Conservation (phyloP, 2,113 vertebrate species). For the Bufo bufo region DNA sequence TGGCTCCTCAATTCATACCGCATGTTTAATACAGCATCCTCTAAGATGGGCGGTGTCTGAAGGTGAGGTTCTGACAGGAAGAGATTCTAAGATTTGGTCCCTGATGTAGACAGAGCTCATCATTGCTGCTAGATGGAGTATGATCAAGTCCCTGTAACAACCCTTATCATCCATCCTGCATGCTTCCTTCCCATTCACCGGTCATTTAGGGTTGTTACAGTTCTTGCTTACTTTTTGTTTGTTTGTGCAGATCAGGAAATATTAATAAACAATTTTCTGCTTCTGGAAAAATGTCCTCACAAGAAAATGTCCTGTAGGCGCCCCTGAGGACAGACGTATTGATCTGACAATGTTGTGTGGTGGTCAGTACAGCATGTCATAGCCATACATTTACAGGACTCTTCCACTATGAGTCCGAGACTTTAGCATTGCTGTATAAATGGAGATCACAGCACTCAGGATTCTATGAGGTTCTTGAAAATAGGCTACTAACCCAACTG, state of each 20-base stretch:
- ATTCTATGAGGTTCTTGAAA: too few species aligned
- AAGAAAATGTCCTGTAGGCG: neutral
- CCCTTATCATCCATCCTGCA: too few species aligned
- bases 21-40: too few species aligned
- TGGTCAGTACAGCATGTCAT: neutral
- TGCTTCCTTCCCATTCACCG: neutral
- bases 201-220: neutral
- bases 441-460: too few species aligned
- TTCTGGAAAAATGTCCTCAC: neutral
- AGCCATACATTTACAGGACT: neutral
- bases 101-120: too few species aligned
- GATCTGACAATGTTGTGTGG: neutral
- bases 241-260: neutral
- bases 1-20: too few species aligned
- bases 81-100: too few species aligned
- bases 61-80: too few species aligned
- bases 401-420: neutral
- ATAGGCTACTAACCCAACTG: too few species aligned
- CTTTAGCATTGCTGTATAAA: neutral
- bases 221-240: neutral
- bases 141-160: too few species aligned
- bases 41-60: too few species aligned
- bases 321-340: neutral
- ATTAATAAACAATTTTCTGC: neutral
- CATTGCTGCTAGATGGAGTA: too few species aligned